phyloP scores from a whole-genome alignment of 1,140 invertebrate genomes.

The Drosophila ogumai region DNA sequence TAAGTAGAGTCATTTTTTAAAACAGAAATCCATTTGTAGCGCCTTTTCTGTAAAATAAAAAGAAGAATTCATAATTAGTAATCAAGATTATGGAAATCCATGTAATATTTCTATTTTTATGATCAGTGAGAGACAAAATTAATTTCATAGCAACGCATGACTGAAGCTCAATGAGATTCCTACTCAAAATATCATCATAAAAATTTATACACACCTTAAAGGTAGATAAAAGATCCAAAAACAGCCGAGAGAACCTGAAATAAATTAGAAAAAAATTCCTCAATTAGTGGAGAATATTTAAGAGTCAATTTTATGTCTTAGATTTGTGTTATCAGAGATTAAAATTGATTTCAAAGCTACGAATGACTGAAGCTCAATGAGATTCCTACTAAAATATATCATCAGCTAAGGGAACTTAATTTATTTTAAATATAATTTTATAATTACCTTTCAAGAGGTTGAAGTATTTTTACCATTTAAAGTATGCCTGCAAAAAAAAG shows the following conservation, averaged over 20 bases:
- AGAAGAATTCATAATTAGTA: slow-evolving; percentile 11
- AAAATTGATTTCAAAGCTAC: slow-evolving; percentile 79
- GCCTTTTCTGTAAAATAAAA: slow-evolving; percentile 12
- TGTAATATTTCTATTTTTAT: background rate
- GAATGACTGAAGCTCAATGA: slow-evolving; percentile 86
- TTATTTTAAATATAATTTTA: background rate
- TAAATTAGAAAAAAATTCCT: background rate
- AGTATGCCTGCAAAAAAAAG: background rate
- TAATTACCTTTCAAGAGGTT: slow-evolving; percentile 37
- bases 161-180: slow-evolving; percentile 88
- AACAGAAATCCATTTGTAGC: background rate
- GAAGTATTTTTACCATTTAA: too few species aligned
- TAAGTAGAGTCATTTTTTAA: background rate
- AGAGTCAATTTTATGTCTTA: background rate
- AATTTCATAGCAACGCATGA: slow-evolving; percentile 83
- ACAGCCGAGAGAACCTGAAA: slow-evolving; percentile 14
- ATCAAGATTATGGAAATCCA: background rate
- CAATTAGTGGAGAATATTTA: slow-evolving; percentile 22
- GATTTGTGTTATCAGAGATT: slow-evolving; percentile 29
- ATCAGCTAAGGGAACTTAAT: slow-evolving; percentile 40
- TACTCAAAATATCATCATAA: slow-evolving; percentile 82
- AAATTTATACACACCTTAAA: slow-evolving; percentile 50
- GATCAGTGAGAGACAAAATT: slow-evolving; percentile 62
- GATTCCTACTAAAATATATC: slow-evolving; percentile 86
- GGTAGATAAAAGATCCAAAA: background rate